Conservation (phyloP, 2,888 invertebrate species). For the Linyphia triangularis region DNA sequence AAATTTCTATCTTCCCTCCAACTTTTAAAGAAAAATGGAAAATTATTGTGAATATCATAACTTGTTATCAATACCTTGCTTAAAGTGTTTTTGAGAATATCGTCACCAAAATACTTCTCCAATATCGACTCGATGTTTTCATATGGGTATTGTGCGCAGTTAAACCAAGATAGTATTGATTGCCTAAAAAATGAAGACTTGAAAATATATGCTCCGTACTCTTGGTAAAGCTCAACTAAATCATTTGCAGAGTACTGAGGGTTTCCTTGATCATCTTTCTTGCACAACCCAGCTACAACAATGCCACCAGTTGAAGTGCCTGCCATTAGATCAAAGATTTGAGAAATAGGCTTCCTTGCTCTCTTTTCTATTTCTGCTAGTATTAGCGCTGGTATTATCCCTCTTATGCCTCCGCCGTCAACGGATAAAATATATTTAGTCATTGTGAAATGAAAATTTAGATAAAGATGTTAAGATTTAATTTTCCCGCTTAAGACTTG, state of each 20-base stretch:
- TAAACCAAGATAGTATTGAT: constrained; percentile 37
- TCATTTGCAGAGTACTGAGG: neutral
- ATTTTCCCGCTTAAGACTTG: neutral
- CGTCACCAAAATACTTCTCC: neutral
- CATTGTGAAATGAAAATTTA: constrained; percentile 8
- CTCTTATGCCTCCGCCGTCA: constrained; percentile 30
- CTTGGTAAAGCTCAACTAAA: neutral
- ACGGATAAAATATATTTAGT: constrained; percentile 7
- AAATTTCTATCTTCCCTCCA: constrained; percentile 22
- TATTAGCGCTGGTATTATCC: constrained; percentile 20
- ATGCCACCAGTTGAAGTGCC: constrained; percentile 12
- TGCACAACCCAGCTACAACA: neutral
- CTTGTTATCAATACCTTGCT: constrained; percentile 14
- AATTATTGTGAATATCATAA: constrained; percentile 26
- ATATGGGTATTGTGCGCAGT: constrained; percentile 15
- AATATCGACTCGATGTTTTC: neutral
- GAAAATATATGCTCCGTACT: neutral
- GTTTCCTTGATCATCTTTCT: neutral
- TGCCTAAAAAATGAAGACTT: constrained; percentile 36
- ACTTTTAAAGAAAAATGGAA: constrained; percentile 15
- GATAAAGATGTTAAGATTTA: neutral
- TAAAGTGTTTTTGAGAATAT: constrained; percentile 25
- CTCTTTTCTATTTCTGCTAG: constrained; percentile 28
- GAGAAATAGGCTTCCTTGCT: neutral
- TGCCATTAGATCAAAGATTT: too few species aligned